phyloP scores from a whole-genome alignment of 53 echinoderm and acorn worm species.

The Astropecten irregularis region DNA sequence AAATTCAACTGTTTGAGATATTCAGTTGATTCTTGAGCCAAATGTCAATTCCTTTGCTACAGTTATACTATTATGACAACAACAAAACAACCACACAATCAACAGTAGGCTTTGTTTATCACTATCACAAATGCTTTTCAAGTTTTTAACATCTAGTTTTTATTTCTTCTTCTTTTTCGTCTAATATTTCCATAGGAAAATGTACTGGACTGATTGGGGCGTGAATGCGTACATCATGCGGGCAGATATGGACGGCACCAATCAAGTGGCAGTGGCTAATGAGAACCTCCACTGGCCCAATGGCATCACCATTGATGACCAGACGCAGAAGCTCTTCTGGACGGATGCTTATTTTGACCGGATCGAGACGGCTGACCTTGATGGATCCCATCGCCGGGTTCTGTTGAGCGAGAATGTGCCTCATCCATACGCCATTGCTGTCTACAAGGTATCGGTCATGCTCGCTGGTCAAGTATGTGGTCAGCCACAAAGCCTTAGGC shows the following conservation, averaged over 20 bases:
- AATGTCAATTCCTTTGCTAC: too few species aligned
- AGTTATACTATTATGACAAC: too few species aligned
- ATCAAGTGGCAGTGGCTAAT: slow-evolving; percentile 15
- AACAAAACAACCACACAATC: too few species aligned
- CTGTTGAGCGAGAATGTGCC: slow-evolving; percentile 69
- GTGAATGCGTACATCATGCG: slow-evolving; percentile 52
- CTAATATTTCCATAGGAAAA: slow-evolving; percentile 33
- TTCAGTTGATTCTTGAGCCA: too few species aligned
- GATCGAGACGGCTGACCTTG: slow-evolving; percentile 75
- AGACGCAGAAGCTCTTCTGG: slow-evolving; percentile 79
- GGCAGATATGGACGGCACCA: slow-evolving; percentile 79
- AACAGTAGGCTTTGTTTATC: too few species aligned
- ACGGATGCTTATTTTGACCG: slow-evolving; percentile 91
- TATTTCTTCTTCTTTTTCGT: not conserved
- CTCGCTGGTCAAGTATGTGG: not conserved
- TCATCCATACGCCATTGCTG: slow-evolving; percentile 87
- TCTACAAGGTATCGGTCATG: slow-evolving; percentile 79
- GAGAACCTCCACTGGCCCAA: slow-evolving; percentile 90
- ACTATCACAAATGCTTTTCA: too few species aligned
- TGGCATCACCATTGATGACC: slow-evolving; percentile 91
- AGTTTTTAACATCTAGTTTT: too few species aligned
- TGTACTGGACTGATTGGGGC: slow-evolving; percentile 98
- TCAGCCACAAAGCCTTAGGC: not conserved
- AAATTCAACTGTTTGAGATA: too few species aligned
- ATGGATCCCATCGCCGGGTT: slow-evolving; percentile 71